These are phyloP conservation scores for Zaprionus kolodkinae DNA, from an alignment of 1,140 invertebrate species.

Conservation along the genomic window DNA sequence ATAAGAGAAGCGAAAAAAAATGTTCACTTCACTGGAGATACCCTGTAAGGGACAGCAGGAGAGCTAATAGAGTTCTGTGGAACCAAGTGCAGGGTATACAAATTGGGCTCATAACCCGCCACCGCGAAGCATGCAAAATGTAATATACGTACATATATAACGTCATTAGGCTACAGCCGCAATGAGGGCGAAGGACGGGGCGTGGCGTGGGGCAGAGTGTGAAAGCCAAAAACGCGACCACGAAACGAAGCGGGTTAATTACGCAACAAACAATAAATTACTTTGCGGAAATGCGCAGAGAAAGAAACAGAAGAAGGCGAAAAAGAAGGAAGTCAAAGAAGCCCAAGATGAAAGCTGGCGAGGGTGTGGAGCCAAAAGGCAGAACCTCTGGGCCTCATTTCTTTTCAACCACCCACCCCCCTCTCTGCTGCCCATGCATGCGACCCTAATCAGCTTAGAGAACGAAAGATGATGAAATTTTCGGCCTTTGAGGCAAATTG, in stretches of 20 bases:
- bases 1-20: not conserved
- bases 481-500: constrained; percentile 46
- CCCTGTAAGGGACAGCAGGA: not conserved
- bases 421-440: constrained; percentile 17
- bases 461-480: constrained; percentile 70
- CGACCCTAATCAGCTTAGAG: constrained; percentile 75
- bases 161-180: constrained; percentile 57
- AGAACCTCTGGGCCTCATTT: too few species aligned
- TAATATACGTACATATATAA: constrained; percentile 56
- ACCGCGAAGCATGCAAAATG: constrained; percentile 42
- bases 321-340: not conserved
- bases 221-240: constrained; percentile 61
- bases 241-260: constrained; percentile 70
- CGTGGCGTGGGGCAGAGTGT: constrained; percentile 37
- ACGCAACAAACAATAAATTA: constrained; percentile 81
- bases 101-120: constrained; percentile 12
- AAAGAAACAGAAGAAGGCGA: not conserved
- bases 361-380: not conserved
- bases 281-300: constrained; percentile 50
- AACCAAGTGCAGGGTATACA: constrained; percentile 41
- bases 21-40: not conserved
- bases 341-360: not conserved
- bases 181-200: not conserved
- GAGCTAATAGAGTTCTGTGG: too few species aligned
- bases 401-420: too few species aligned